Base-by-base conservation (phyloP, 2,113 vertebrate species). In the Cynocephalus volans region DNA sequence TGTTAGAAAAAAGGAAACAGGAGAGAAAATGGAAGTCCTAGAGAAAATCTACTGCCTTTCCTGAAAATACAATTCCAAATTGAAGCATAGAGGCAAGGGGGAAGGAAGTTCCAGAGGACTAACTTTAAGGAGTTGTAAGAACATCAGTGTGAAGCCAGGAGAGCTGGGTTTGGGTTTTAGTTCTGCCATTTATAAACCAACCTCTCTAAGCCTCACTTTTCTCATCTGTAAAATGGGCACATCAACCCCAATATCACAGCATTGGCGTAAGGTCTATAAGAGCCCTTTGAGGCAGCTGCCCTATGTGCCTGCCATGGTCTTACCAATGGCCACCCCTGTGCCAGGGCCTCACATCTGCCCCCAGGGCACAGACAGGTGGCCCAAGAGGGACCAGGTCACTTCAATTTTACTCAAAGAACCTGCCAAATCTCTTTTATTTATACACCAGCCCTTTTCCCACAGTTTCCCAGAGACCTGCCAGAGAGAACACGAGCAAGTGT, bases 321-420 rank as follows among this genome's bases (percentile, higher is more conserved):
- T 5, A 60, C 52, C 52, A 45, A 82, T 73, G 19, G 31, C 67
- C 54, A 80, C 31, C 41, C 54, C 26, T 19, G 6, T 10, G 14
- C 24, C 54, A 54, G 50, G 41, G 41, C 48, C 45, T 26, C 17
- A 11, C 1, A 21, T 41, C 64, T 28, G 48, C 18, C 33, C 19
- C 62, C 52, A 19, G 48, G 52, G 28, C 33, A 88, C 33, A 95
- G 73, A 73, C 50, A 73, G 50, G 85, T 95, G 93, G 54, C 73
- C 62, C 5, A 31, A 92, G 31, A 90, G 54, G 80, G 67, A n/a
- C 48, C 56, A 12, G 50, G n/a, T 54, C 72, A 80, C 36, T 70
- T 77, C 67, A 56, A 2, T 73, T 79, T 36, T 26, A 48, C 7
- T 8, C 12, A 62, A 73, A 52, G 83, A 79, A 45, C 15, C 52